phyloP scores from a whole-genome alignment of 2,113 vertebrate species.

The Falco punctatus region DNA sequence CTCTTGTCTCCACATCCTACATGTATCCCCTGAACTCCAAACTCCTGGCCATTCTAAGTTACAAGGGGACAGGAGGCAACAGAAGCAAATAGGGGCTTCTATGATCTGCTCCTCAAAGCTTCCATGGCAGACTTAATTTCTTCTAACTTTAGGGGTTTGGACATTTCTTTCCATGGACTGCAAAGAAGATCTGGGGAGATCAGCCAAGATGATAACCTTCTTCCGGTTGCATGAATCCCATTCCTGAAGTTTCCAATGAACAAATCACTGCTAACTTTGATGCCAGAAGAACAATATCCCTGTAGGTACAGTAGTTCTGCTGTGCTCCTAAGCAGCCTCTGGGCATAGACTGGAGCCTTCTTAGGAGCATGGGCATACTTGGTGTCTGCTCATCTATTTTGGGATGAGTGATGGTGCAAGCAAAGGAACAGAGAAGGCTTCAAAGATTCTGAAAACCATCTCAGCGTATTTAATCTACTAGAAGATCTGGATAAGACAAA shows the following conservation, averaged over 20 bases:
- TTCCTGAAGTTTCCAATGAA: background rate
- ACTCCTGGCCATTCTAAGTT: background rate
- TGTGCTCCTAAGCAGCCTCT: background rate
- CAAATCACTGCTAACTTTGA: background rate
- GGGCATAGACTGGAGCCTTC: too few relatives aligned
- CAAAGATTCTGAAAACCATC: background rate
- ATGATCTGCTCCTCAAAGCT: background rate
- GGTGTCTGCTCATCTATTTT: background rate
- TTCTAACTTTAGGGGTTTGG: background rate
- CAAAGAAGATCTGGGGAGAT: background rate
- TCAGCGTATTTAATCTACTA: background rate
- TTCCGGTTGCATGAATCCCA: background rate
- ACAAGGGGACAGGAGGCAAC: background rate
- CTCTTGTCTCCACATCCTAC: background rate
- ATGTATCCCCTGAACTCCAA: background rate
- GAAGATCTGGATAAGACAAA: background rate
- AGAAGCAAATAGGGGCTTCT: background rate
- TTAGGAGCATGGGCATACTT: background rate
- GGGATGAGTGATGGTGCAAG: background rate
- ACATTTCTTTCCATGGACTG: background rate
- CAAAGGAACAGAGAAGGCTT: background rate
- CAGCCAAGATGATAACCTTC: background rate
- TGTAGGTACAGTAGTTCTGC: background rate
- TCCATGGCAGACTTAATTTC: background rate
- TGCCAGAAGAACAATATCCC: background rate